These are phyloP conservation scores for Myotis yumanensis DNA, from an alignment of 2,113 vertebrate species.

Conservation along the genomic window DNA sequence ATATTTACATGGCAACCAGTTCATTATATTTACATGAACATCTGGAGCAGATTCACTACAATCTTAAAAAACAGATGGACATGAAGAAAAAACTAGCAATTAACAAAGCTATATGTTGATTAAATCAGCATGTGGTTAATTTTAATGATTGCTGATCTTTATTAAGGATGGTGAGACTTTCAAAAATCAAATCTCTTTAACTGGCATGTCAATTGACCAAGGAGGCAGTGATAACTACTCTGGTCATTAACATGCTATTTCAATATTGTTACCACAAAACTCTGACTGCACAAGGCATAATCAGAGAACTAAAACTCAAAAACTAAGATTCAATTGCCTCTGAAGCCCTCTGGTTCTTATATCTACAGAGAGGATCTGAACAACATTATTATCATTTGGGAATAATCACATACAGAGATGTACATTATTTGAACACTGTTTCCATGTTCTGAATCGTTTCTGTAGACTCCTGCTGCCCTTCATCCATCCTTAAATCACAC, in stretches of 20 bases:
- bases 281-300: not conserved
- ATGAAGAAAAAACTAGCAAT: conserved; percentile 82
- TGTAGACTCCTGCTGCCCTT: conserved; percentile 41
- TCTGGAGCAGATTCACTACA: conserved; percentile 85
- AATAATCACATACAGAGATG: conserved; percentile 42
- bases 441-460: conserved; percentile 28
- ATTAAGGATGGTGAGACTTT: conserved; percentile 73
- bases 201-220: conserved; percentile 42
- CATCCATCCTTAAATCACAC: conserved; percentile 46
- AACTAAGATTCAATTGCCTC: not conserved
- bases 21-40: conserved; percentile 87
- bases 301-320: conserved; percentile 24
- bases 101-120: conserved; percentile 88
- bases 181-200: conserved; percentile 46
- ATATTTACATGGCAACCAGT: conserved; percentile 81
- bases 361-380: not conserved
- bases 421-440: conserved; percentile 34
- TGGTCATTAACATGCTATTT: not conserved
- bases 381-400: not conserved
- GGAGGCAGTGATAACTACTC: not conserved
- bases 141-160: conserved; percentile 84
- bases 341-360: not conserved
- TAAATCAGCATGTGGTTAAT: conserved; percentile 85
- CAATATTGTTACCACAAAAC: not conserved
- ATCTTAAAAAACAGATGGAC: conserved; percentile 87